phyloP scores from a whole-genome alignment of 2,888 invertebrate genomes.

The Drosophila fungiperda region DNA sequence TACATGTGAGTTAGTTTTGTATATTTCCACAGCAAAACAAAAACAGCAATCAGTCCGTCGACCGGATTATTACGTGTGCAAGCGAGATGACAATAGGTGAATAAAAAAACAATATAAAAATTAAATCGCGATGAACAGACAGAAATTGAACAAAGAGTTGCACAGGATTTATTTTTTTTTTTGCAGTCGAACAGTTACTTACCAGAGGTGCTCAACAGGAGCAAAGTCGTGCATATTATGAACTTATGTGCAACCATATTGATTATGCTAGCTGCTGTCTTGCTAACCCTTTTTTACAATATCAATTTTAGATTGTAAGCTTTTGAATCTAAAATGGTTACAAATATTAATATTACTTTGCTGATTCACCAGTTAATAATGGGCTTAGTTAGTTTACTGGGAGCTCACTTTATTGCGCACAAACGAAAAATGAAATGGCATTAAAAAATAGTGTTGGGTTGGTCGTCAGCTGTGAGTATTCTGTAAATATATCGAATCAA shows the following conservation, averaged over 20 bases:
- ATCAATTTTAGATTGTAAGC: constrained; percentile 9
- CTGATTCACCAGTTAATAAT: constrained; percentile 11
- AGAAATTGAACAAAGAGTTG: constrained; percentile 68
- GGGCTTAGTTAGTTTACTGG: constrained; percentile 5
- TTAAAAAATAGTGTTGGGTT: constrained; percentile 53
- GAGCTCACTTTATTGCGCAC: constrained; percentile 53
- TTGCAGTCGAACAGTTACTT: constrained; percentile 57
- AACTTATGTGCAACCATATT: constrained; percentile 76
- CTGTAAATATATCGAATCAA: constrained; percentile 7
- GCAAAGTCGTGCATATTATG: constrained; percentile 63
- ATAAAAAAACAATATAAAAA: constrained; percentile 38
- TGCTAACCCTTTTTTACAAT: constrained; percentile 8
- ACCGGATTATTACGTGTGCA: constrained; percentile 53
- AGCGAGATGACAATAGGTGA: constrained; percentile 48
- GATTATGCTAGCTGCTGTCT: constrained; percentile 17
- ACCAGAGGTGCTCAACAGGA: constrained; percentile 68
- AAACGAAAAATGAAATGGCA: constrained; percentile 58
- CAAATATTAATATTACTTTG: constrained; percentile 10
- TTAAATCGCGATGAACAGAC: constrained; percentile 70
- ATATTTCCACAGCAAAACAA: constrained; percentile 38
- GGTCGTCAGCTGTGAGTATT: constrained; percentile 46
- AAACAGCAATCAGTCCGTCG: constrained; percentile 24
- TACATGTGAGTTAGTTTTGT: constrained; percentile 25
- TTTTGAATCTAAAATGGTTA: background rate
- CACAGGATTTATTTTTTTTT: constrained; percentile 37